Percentiles rank a stretch among this genome's conserved stretches.
These are phyloP conservation scores for Podargus strigoides DNA, from an alignment of 2,797 vertebrate genomes.

Conservation along the genomic window DNA sequence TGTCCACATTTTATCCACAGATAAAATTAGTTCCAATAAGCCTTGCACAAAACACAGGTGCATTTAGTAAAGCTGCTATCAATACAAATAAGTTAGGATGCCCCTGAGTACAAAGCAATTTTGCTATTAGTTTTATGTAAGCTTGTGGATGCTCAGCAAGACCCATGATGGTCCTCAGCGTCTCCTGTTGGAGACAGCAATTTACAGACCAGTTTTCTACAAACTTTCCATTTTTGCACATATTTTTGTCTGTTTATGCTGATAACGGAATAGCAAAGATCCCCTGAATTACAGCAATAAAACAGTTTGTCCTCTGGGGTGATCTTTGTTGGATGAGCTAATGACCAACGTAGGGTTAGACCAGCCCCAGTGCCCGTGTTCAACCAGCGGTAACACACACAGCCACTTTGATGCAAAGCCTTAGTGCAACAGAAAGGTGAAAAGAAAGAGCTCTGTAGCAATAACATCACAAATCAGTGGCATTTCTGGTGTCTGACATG, in stretches of 20 bases:
- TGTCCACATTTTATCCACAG: neutral
- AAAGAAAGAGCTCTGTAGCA: neutral
- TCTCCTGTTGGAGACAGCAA: neutral
- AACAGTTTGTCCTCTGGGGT: fast-evolving
- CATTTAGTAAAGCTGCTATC: neutral
- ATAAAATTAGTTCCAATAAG: neutral
- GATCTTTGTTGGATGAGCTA: neutral
- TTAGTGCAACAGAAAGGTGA: neutral
- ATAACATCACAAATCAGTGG: neutral
- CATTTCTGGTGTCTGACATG: neutral
- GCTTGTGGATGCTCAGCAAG: neutral
- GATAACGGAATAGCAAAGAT: neutral
- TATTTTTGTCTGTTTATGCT: neutral
- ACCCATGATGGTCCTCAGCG: neutral
- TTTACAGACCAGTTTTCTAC: neutral
- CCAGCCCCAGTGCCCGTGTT: neutral
- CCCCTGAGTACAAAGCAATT: fast-evolving
- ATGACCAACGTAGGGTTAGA: neutral
- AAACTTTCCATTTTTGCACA: neutral
- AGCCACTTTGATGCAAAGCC: neutral
- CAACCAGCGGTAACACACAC: neutral
- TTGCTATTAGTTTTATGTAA: neutral
- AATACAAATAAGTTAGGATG: neutral
- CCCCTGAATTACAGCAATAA: neutral
- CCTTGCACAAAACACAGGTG: neutral